Base-by-base conservation (phyloP, 2,888 invertebrate genomes). In the Eupithecia pulchellata region DNA sequence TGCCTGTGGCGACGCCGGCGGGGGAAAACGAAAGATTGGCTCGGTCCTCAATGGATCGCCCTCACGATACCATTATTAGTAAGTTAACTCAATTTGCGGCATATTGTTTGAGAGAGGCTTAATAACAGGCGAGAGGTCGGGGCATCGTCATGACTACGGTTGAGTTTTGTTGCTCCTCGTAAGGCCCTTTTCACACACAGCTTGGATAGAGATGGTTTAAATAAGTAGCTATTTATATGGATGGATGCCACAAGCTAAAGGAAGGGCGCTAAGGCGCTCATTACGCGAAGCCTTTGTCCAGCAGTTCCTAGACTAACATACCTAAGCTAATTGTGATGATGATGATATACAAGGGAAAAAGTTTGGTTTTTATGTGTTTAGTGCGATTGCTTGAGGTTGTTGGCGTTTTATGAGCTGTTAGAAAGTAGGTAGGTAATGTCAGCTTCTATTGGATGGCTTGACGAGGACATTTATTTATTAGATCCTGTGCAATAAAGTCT, bases 11-110 rank as follows among this genome's bases (percentile, higher is more conserved):
- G 62, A 67, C 47, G 71, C 68, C 76, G 75, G 84, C 79, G 83
- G 85, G 86, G 85, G 88, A 82, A 69, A 84, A 85, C 87, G 81
- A 86, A 86, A 90, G 88, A 91, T 91, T 91, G 91, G 84, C 85
- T 85, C 79, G 85, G 84, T 88, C 82, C 88, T 91, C 88, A 87
- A 91, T 89, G 87, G 83, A 85, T 86, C 83, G 86, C 90, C 88
- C 89, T 88, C 88, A 85, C 88, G 92, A 92, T 92, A 91, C 90
- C 87, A 89, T 93, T 94, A 94, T 93, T 94, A 94, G 91, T 88
- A 90, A 92, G 91, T 93, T 93, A 93, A 93, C 92, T 93, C 93
- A 94, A 94, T 94, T 93, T 94, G 94, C 81, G 92, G 90, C 91
- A 90, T 93, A 93, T 93, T 94, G 94, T 94, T 93, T 92, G 93